Percentiles rank a stretch among this genome's conserved stretches.
Conservation (phyloP, 2,888 invertebrate genomes). For the Andricus curvator region DNA sequence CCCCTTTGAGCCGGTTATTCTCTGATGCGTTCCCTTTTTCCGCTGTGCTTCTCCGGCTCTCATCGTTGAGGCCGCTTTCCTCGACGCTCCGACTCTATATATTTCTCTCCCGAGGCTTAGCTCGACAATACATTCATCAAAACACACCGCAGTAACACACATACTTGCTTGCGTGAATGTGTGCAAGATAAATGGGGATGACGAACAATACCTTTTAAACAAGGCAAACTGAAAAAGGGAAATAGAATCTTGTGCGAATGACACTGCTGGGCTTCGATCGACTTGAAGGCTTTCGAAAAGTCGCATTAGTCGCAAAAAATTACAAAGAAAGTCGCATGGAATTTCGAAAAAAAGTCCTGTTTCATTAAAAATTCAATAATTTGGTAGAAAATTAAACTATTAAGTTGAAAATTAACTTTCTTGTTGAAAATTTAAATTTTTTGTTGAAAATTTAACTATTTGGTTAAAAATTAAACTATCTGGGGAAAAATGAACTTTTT, state of each 20-base stretch:
- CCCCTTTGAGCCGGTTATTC: slow-evolving; percentile 26
- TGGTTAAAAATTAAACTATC: too few species aligned
- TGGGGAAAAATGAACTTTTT: too few species aligned
- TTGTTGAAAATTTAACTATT: too few species aligned
- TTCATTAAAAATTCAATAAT: too few species aligned
- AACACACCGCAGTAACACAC: slow-evolving; percentile 14
- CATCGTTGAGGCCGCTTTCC: slow-evolving; percentile 15
- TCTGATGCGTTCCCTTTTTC: neutral
- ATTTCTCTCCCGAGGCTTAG: slow-evolving; percentile 10
- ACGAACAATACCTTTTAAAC: slow-evolving; percentile 8
- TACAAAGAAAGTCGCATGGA: too few species aligned
- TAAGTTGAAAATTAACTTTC: too few species aligned
- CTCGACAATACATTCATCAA: slow-evolving; percentile 18
- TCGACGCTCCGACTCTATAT: neutral
- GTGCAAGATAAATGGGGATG: slow-evolving; percentile 11
- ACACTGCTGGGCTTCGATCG: neutral
- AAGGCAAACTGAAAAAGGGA: slow-evolving; percentile 24
- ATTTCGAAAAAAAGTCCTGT: too few species aligned
- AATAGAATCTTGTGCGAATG: neutral
- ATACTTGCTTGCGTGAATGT: slow-evolving; percentile 3
- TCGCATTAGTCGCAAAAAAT: too few species aligned
- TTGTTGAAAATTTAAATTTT: too few species aligned
- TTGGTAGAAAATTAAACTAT: too few species aligned
- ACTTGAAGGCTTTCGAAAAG: too few species aligned
- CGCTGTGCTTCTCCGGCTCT: slow-evolving; percentile 18